phyloP scores from a whole-genome alignment of 2,113 vertebrate species.

The Prolemur simus region DNA sequence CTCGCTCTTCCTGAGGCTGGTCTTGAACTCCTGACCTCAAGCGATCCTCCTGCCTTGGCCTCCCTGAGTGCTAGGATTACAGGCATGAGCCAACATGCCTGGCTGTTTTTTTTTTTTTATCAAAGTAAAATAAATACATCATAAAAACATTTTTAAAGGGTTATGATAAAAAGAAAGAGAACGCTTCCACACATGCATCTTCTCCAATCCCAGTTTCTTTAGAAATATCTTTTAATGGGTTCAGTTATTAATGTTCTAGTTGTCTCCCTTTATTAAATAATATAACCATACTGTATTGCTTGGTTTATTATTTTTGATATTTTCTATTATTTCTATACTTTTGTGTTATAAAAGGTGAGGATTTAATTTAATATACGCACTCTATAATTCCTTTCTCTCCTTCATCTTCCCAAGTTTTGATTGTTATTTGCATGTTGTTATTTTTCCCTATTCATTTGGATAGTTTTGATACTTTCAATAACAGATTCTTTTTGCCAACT shows the following conservation, averaged over 20 bases:
- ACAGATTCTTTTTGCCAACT: background rate
- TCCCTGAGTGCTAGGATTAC: no score
- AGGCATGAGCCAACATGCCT: no score
- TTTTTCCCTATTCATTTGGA: background rate
- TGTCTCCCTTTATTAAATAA: background rate
- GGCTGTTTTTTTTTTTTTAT: background rate
- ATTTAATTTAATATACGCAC: background rate
- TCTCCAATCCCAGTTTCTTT: background rate
- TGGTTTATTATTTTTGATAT: background rate
- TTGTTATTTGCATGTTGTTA: background rate
- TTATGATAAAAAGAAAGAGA: background rate
- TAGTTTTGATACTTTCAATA: background rate
- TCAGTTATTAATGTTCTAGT: background rate
- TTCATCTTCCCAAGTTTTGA: background rate
- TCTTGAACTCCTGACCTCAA: no score
- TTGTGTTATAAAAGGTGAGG: background rate
- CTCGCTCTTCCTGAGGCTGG: no score
- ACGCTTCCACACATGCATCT: background rate
- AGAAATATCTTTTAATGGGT: background rate
- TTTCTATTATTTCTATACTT: background rate
- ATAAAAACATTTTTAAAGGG: background rate
- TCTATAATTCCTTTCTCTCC: background rate
- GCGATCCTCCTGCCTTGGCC: no score
- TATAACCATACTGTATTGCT: background rate
- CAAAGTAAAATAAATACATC: background rate